Conservation (phyloP, 2,888 invertebrate species). For the Napeogenes sylphis region DNA sequence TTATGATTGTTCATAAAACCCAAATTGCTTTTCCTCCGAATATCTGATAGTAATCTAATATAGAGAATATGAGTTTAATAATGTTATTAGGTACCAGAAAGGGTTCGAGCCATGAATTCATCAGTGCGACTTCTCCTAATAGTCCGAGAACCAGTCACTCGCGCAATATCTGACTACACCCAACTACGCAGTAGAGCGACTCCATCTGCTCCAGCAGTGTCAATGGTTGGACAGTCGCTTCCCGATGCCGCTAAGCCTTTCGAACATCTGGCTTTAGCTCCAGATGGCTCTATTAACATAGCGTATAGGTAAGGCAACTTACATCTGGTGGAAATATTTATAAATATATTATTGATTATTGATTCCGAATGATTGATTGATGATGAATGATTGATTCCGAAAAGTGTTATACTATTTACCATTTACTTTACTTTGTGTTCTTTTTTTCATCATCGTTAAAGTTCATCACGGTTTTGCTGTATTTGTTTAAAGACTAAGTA, state of each 20-base stretch:
- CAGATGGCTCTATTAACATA: slow-evolving; percentile 90
- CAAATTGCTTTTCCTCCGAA: too few species aligned
- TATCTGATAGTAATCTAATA: not conserved
- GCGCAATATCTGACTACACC: slow-evolving; percentile 97
- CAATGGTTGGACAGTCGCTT: slow-evolving; percentile 50
- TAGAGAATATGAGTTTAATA: not conserved
- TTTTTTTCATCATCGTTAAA: not conserved
- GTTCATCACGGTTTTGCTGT: not conserved
- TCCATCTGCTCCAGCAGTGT: slow-evolving; percentile 80
- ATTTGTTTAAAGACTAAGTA: slow-evolving; percentile 10
- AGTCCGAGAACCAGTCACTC: slow-evolving; percentile 95
- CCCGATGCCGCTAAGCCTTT: slow-evolving; percentile 80
- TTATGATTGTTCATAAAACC: too few species aligned
- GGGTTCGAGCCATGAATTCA: slow-evolving; percentile 96
- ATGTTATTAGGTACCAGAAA: slow-evolving; percentile 86
- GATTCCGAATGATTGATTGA: too few species aligned
- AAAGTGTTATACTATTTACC: too few species aligned
- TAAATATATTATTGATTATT: too few species aligned
- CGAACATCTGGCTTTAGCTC: slow-evolving; percentile 87
- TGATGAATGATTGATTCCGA: too few species aligned
- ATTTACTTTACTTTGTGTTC: too few species aligned
- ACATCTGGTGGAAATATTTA: not conserved
- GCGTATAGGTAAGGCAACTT: slow-evolving; percentile 78
- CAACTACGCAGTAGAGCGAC: slow-evolving; percentile 91
- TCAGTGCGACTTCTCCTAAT: slow-evolving; percentile 94